A percentile compares a stretch with the other conserved stretches of the same genome.
phyloP scores from a whole-genome alignment of 2,888 invertebrate species.

The Hetaerina titia region DNA sequence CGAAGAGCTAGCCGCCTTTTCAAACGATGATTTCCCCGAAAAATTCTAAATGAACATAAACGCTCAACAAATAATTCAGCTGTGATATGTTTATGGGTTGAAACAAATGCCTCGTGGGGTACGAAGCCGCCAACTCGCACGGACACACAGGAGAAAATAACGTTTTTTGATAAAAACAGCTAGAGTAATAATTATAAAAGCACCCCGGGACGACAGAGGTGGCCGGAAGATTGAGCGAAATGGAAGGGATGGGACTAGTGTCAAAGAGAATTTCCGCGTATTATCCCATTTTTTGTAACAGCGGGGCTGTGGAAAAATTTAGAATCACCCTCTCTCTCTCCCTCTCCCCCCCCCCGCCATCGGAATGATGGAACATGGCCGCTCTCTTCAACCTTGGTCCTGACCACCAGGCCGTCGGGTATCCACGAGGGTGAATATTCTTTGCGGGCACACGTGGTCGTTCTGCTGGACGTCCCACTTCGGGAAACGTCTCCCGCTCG shows the following conservation, averaged over 20 bases:
- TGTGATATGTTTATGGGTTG: no score
- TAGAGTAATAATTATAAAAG: not conserved
- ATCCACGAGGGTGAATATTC: not conserved
- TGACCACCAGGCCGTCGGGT: not conserved
- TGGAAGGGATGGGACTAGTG: not conserved
- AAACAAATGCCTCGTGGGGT: not conserved
- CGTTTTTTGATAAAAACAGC: not conserved
- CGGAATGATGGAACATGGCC: no score
- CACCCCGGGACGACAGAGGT: not conserved
- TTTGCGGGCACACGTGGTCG: not conserved
- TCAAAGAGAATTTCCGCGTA: not conserved
- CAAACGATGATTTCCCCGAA: no score
- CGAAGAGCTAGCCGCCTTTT: no score
- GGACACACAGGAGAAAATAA: not conserved
- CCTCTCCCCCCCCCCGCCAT: no score
- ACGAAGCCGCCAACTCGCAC: not conserved
- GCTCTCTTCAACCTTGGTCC: not conserved
- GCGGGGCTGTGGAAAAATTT: not conserved
- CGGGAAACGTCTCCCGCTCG: not conserved
- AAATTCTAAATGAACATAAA: no score
- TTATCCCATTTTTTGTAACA: not conserved
- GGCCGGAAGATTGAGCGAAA: not conserved
- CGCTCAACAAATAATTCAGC: no score
- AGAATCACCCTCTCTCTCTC: no score
- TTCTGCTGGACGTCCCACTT: not conserved